Evolutionary conservation across 1,140 invertebrate species (phyloP).

Genomic region (Cyphomyrmex costatus): DNA sequence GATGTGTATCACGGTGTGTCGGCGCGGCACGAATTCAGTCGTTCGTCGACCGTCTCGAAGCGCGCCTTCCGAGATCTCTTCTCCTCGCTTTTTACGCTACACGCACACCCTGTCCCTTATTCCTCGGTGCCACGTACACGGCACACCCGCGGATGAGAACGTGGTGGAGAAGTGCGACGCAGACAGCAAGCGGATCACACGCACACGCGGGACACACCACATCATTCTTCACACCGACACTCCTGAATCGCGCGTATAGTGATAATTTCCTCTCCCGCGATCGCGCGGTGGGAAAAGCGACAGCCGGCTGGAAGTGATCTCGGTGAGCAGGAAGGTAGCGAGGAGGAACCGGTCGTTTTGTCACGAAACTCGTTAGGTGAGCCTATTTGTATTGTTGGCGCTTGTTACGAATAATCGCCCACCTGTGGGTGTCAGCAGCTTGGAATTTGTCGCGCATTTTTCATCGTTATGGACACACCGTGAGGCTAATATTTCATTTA

Average conservation of each 20-base stretch:
- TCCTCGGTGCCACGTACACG: constrained; percentile 2
- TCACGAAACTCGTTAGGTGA: constrained; percentile 54
- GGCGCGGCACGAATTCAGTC: constrained; percentile 67
- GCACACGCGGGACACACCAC: constrained; percentile 34
- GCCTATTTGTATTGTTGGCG: not conserved
- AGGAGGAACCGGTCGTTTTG: not conserved
- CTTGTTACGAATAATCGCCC: not conserved
- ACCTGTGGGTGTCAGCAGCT: constrained; percentile 28
- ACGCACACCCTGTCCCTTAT: not conserved
- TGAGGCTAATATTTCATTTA: too few species aligned
- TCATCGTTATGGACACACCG: too few species aligned
- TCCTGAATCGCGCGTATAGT: constrained; percentile 71
- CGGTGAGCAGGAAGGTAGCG: constrained; percentile 26
- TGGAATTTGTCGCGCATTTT: not conserved
- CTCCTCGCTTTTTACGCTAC: constrained; percentile 31
- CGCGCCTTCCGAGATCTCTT: constrained; percentile 21
- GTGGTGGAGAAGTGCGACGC: not conserved
- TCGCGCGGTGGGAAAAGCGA: constrained; percentile 62
- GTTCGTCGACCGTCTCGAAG: constrained; percentile 63
- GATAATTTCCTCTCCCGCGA: constrained; percentile 71
- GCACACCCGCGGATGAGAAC: not conserved
- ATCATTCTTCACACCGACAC: constrained; percentile 64
- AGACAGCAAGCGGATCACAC: not conserved
- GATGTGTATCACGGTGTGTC: constrained; percentile 1
- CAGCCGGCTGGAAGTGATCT: constrained; percentile 66